phyloP scores from a whole-genome alignment of 2,113 vertebrate species.

The Triplophysa rosa region DNA sequence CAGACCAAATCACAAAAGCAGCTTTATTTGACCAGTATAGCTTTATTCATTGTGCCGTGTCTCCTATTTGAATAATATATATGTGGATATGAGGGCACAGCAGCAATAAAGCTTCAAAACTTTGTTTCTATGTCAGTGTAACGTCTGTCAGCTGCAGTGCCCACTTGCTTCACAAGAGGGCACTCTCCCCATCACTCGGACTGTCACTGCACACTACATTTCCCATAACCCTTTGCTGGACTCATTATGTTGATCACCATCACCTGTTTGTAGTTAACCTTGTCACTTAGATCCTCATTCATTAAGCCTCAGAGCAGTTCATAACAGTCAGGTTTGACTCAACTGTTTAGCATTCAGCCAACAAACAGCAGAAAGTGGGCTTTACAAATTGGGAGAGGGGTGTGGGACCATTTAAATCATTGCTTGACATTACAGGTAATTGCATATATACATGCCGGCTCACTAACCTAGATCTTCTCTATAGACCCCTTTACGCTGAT shows the following conservation, averaged over 20 bases:
- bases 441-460: conserved; percentile 53
- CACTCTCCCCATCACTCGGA: too few species aligned
- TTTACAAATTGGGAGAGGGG: conserved; percentile 60
- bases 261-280: too few species aligned
- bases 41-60: too few species aligned
- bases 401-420: conserved; percentile 67
- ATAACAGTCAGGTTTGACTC: neutral
- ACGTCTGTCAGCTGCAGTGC: too few species aligned
- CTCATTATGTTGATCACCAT: too few species aligned
- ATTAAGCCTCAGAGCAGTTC: too few species aligned
- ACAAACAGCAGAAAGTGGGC: neutral
- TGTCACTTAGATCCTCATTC: too few species aligned
- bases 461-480: conserved; percentile 34
- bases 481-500: neutral
- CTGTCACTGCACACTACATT: too few species aligned
- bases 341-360: neutral
- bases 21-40: too few species aligned
- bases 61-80: conserved; percentile 4
- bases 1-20: too few species aligned
- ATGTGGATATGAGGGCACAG: conserved; percentile 63
- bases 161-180: too few species aligned
- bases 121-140: neutral
- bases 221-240: too few species aligned
- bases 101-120: conserved; percentile 36
- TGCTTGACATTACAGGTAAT: conserved; percentile 60